A percentile compares a stretch with the other conserved stretches of the same genome.
These are phyloP conservation scores for Paramormyrops hopkinsi DNA, from an alignment of 2,797 vertebrate genomes.

Conservation along the genomic window DNA sequence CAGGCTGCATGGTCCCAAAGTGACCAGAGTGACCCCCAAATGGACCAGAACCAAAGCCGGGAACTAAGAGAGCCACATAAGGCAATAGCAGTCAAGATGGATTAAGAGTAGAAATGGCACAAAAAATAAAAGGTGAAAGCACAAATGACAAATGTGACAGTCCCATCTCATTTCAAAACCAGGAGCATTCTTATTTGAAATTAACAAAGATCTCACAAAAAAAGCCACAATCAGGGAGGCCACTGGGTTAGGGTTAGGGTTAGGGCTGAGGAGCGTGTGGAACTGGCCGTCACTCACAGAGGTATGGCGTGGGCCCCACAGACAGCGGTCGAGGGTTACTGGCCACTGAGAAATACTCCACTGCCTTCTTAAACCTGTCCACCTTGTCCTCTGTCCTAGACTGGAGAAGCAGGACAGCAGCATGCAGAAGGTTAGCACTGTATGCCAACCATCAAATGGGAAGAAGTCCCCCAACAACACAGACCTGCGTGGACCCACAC, in stretches of 20 bases:
- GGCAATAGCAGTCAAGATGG: background rate
- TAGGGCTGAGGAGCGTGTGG: background rate
- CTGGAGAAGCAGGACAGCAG: constrained; percentile 47
- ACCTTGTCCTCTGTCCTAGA: constrained; percentile 89
- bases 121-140: constrained; percentile 21
- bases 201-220: background rate
- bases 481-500: background rate
- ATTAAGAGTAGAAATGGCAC: background rate
- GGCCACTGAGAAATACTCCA: constrained; percentile 86
- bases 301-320: constrained; percentile 73
- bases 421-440: background rate
- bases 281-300: constrained; percentile 64
- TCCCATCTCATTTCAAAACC: background rate
- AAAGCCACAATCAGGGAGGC: background rate
- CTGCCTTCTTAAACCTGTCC: constrained; percentile 85
- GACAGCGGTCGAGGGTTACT: constrained; percentile 76
- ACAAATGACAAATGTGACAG: constrained; percentile 20
- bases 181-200: background rate
- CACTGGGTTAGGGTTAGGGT: background rate
- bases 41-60: constrained; percentile 74
- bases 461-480: background rate
- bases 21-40: constrained; percentile 76
- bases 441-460: background rate
- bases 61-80: constrained; percentile 48
- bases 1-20: constrained; percentile 71